Conservation (phyloP, 2,888 invertebrate genomes). For the Aelia acuminata region DNA sequence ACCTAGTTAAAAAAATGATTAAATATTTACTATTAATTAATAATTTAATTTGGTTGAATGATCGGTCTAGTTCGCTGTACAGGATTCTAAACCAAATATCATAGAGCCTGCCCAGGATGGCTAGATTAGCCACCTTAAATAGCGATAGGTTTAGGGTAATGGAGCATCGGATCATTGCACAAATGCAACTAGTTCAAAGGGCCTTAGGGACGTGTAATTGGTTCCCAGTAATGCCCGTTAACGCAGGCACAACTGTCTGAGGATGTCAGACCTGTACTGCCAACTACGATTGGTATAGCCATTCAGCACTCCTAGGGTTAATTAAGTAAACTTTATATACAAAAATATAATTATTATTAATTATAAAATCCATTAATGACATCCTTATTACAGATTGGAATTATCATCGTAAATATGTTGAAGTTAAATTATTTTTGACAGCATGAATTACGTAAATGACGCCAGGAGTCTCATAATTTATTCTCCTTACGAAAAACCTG, state of each 20-base stretch:
- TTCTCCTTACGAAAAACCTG: too few relatives aligned
- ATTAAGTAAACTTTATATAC: too few relatives aligned
- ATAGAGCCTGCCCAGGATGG: background rate
- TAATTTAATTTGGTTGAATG: too few relatives aligned
- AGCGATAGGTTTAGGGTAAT: background rate
- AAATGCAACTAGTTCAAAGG: slow-evolving; percentile 30
- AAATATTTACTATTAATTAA: too few relatives aligned
- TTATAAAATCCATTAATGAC: too few relatives aligned
- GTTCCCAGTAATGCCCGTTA: background rate
- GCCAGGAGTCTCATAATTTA: too few relatives aligned
- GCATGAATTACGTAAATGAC: too few relatives aligned
- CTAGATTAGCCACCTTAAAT: background rate
- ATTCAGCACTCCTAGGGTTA: background rate
- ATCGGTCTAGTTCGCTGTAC: background rate
- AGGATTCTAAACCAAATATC: background rate
- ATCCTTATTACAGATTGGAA: too few relatives aligned
- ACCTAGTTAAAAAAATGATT: too few relatives aligned
- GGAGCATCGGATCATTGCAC: background rate
- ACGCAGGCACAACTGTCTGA: background rate
- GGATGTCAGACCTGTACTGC: background rate
- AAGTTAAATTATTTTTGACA: too few relatives aligned
- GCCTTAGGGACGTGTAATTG: slow-evolving; percentile 20
- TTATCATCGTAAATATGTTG: too few relatives aligned
- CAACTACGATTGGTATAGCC: background rate
- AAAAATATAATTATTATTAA: too few relatives aligned